Conservation (phyloP, 2,888 invertebrate species). For the Noctua pronuba region DNA sequence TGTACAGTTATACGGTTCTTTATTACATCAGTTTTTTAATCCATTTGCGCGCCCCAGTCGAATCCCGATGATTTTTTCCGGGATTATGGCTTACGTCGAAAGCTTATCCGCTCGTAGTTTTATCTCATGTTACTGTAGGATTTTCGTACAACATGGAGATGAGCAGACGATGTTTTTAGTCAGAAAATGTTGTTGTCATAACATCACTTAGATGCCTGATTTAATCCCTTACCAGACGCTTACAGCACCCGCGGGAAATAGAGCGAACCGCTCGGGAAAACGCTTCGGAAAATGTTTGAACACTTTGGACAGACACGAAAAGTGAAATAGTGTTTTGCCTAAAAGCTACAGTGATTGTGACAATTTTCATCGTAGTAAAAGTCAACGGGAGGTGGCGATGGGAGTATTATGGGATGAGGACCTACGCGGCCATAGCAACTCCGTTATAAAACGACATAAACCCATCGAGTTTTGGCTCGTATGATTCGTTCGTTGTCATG, state of each 20-base stretch:
- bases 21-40: conserved; percentile 49
- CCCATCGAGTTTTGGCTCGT: too few species aligned
- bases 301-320: conserved; percentile 18
- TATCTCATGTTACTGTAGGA: conserved; percentile 17
- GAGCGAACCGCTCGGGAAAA: conserved; percentile 18
- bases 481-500: too few species aligned
- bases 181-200: conserved; percentile 12
- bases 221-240: conserved; percentile 32
- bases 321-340: conserved; percentile 6
- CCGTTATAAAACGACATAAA: too few species aligned
- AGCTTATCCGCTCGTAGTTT: conserved; percentile 18
- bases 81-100: conserved; percentile 28
- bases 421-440: too few species aligned
- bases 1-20: conserved; percentile 32
- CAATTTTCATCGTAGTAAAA: not conserved
- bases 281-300: conserved; percentile 36
- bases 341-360: not conserved
- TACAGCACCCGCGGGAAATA: conserved; percentile 23
- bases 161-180: conserved; percentile 17
- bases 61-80: conserved; percentile 36
- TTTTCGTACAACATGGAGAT: conserved; percentile 11
- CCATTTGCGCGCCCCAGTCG: conserved; percentile 40
- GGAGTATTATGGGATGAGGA: not conserved
- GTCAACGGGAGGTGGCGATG: too few species aligned
- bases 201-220: conserved; percentile 32